Evolutionary conservation across 2,888 invertebrate genomes (phyloP).

Genomic region (Chloromyia formosa): DNA sequence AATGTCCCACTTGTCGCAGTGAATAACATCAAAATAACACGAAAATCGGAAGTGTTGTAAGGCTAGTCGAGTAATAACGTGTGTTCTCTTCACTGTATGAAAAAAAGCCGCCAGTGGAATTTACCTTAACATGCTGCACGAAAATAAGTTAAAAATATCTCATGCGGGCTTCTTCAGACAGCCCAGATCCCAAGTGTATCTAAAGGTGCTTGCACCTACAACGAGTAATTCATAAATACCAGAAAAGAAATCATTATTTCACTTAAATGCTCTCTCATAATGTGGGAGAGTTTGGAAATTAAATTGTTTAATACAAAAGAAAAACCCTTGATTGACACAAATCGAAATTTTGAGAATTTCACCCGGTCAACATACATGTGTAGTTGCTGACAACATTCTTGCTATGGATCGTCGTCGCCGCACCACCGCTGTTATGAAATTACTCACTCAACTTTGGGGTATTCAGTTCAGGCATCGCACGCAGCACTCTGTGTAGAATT

Average conservation of each 20-base stretch:
- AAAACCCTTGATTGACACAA: neutral
- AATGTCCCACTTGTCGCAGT: too few species aligned
- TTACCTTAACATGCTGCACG: slow-evolving; percentile 32
- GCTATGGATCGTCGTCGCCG: too few species aligned
- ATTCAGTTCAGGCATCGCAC: too few species aligned
- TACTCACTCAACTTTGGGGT: too few species aligned
- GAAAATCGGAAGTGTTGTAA: neutral
- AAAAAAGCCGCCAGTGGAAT: slow-evolving; percentile 33
- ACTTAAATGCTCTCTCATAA: too few species aligned
- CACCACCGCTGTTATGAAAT: too few species aligned
- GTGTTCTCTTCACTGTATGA: neutral
- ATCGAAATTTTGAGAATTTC: neutral
- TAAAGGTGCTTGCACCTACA: slow-evolving; percentile 15
- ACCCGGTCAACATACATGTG: too few species aligned
- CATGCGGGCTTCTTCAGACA: slow-evolving; percentile 2
- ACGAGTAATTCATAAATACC: too few species aligned
- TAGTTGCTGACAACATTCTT: too few species aligned
- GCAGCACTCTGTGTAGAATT: too few species aligned
- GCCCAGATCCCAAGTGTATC: slow-evolving; percentile 22
- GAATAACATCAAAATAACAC: neutral
- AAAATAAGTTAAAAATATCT: slow-evolving; percentile 30
- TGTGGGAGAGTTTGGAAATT: too few species aligned
- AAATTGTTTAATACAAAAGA: neutral
- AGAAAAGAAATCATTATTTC: too few species aligned
- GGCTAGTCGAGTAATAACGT: neutral